Percentiles rank a stretch among this genome's conserved stretches.
These are phyloP conservation scores for Probaryconus sp. DNA, from an alignment of 1,140 invertebrate species.

Conservation along the genomic window DNA sequence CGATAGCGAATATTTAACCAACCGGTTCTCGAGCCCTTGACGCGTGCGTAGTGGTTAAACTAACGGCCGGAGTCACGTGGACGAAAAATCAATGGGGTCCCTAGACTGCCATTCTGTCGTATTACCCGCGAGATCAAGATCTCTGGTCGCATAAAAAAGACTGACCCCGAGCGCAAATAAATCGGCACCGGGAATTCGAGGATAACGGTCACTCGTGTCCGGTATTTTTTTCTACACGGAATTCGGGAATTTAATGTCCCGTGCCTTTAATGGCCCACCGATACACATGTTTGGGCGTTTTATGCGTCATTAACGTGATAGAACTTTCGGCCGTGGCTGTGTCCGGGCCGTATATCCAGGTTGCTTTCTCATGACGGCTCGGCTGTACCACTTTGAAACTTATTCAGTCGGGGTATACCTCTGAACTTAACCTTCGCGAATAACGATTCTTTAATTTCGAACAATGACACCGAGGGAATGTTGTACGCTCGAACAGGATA, in stretches of 20 bases:
- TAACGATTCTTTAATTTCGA: slow-evolving; percentile 53
- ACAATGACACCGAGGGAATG: slow-evolving; percentile 40
- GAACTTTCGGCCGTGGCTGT: slow-evolving; percentile 8
- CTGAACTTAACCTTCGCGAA: slow-evolving; percentile 33
- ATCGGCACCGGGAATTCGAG: slow-evolving; percentile 28
- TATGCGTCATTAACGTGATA: slow-evolving; percentile 52
- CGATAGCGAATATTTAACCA: slow-evolving; percentile 51
- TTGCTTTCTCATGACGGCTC: neutral
- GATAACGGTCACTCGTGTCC: slow-evolving; percentile 35
- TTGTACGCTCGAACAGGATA: slow-evolving; percentile 70
- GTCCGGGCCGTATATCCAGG: slow-evolving; percentile 21
- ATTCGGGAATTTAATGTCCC: slow-evolving; percentile 29
- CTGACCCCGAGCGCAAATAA: slow-evolving; percentile 6
- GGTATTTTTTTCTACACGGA: slow-evolving; percentile 1
- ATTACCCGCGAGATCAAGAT: slow-evolving; percentile 15
- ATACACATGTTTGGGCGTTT: slow-evolving; percentile 45
- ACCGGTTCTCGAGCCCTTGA: slow-evolving; percentile 50
- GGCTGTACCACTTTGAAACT: slow-evolving; percentile 29
- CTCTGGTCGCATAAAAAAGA: slow-evolving; percentile 15
- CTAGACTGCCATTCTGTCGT: slow-evolving; percentile 11
- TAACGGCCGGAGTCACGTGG: slow-evolving; percentile 34
- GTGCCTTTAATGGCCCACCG: slow-evolving; percentile 7
- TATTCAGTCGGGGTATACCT: slow-evolving; percentile 15
- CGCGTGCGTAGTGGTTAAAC: slow-evolving; percentile 22
- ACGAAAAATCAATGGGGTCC: slow-evolving; percentile 26